phyloP scores from a whole-genome alignment of 1,140 invertebrate genomes.

The Meteorus sp. region DNA sequence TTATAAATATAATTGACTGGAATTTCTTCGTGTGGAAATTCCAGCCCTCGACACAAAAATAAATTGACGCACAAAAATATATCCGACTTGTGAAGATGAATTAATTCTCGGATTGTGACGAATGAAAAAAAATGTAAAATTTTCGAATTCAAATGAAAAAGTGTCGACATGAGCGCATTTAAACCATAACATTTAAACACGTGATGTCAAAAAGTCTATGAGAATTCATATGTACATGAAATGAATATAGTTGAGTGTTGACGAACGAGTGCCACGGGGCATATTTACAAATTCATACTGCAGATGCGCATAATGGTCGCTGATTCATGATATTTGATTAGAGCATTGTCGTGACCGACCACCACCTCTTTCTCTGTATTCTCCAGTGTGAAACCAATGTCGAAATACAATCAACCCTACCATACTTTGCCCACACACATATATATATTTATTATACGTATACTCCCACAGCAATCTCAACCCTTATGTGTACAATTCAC shows the following conservation, averaged over 20 bases:
- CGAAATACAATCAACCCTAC: background rate
- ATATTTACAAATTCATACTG: conserved; percentile 58
- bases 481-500: conserved; percentile 34
- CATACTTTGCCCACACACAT: conserved; percentile 8
- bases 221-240: background rate
- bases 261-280: conserved; percentile 39
- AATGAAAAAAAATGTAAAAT: no score
- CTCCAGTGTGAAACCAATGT: background rate
- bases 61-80: no score
- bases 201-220: background rate
- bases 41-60: no score
- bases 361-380: conserved; percentile 5
- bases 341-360: conserved; percentile 50
- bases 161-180: conserved; percentile 4
- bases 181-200: conserved; percentile 1
- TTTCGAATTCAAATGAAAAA: background rate
- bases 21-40: no score
- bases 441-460: background rate
- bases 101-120: no score
- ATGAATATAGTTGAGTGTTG: background rate
- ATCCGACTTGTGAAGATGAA: no score
- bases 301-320: conserved; percentile 58
- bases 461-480: conserved; percentile 28
- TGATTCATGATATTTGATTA: conserved; percentile 60
- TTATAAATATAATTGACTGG: no score